Evolutionary conservation across 1,140 invertebrate species (phyloP), one percentile per base, ranked within the genome.

Genomic region (Pseudomyrmex pallidus): DNA sequence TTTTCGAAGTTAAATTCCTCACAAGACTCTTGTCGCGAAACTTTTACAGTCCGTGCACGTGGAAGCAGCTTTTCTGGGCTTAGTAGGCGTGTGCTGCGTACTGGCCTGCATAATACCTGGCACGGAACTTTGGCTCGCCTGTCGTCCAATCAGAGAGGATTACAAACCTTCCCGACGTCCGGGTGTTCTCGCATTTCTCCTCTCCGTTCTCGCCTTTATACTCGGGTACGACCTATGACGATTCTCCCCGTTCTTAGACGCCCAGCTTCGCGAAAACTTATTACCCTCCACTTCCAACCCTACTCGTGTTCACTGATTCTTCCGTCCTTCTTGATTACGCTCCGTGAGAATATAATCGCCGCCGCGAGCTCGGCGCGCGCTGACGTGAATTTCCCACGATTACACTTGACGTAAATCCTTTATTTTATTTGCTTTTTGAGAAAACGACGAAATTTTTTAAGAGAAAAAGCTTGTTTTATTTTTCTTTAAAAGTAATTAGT

Each of bases 101-200:
- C 87, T 94, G 82, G 93, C 92, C 88, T 92, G 91, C 83, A 83
- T 94, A 68, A 90, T 94, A 85, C 93, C 93, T 83, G 90, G 91
- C 66, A 94, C 90, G 59, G 93, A 94, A 85, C 87, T 92, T 83
- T 94, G 92, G 90, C 90, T 94, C 73, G 93, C 92, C 67, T 94
- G 93, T 88, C 91, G 93, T 54, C 91, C 92, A 84, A 90, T 91
- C 62, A 89, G 85, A 72, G 84, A 90, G 67, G 91, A 92, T 90
- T 94, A 93, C 80, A 91, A 93, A 84, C 91, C 91, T 0, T 73
- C 87, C 17, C 90, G 89, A 73, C 90, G 91, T 90, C 90, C 91
- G 7, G 85, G 90, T 73, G 74, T 89, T 62, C 84, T 92, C 63
- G 74, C 92, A 44, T 94, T 92, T 87, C 86, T 91, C 74, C 90